Base-by-base conservation (phyloP, 1,140 invertebrate species). In the Papilio polytes region DNA sequence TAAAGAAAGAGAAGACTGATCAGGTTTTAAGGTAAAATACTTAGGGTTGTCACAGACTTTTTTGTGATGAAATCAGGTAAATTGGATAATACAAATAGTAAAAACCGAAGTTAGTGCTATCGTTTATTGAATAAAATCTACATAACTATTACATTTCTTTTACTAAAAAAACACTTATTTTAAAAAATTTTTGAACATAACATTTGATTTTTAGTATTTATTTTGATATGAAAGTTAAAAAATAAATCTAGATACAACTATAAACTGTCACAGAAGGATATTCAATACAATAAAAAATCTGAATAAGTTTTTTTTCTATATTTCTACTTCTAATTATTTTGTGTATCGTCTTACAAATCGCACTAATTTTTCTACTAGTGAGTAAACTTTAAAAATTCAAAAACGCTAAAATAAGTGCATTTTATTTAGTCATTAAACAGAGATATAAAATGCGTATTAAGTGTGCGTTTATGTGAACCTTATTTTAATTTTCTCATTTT, bases 291-390 rank as follows among this genome's bases (percentile, higher is more conserved):
- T 9, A 26, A 26, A 63, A 63, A 63, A 63, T 48, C 63, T 70
- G n/a, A 70, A 31, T 15, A 31, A 70, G 26, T 15, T 31, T 36
- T 63, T 63, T 63, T 26, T 63, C n/a, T 26, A 22, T 63, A 41
- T 41, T 41, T 41, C 36, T 41, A 41, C 18, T 63, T 15, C 20
- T 63, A 63, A 12, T 31, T 13, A 26, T 26, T 26, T 63, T 26
- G 59, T 63, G 22, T 13, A 26, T 59, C 6, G 9, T 9, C 10
- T 59, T 20, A 18, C 6, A 59, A 59, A 59, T 22, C 22, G 3
- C 59, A 26, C 63, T 66, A 70, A 13, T 31, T 59, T 70, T 31
- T 31, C 63, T 70, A 70, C 63, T 18, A 70, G 63, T 70, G 63
- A 70, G 13, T 18, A 31, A 66, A 41, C 36, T 41, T 10, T 18